Evolutionary conservation across 2,888 invertebrate genomes (phyloP), one percentile per base, ranked within the genome.

Genomic region (Melolontha melolontha): DNA sequence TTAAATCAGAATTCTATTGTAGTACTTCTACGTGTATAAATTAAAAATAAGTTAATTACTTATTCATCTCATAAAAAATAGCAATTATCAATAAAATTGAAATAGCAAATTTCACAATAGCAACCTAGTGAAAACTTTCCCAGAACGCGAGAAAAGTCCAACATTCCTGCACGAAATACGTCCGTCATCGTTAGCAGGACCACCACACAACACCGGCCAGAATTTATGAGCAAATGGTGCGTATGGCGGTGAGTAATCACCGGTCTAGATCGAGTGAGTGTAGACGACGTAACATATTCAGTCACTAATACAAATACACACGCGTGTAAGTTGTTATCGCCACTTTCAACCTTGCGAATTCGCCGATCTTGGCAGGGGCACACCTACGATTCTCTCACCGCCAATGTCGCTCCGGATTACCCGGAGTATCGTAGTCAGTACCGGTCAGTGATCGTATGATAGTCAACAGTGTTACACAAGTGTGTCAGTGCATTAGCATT

Each of bases 371-470:
- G 57, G 57, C 57, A 57, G 52, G 69, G 54, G 65, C 64, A 71
- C 71, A 71, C 71, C 71, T 63, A 71, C 69, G 66, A 39, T 63
- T 17, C 57, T 65, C 62, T 14, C 57, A 57, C 57, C 57, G 67
- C 54, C 68, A 71, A 71, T 71, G 70, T 62, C 64, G 55, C 42
- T 67, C 71, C 67, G 69, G 71, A 71, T 65, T 64, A 34, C 51
- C 71, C 69, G 64, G 67, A 67, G 62, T 67, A 67, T 66, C 62
- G 67, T 69, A 69, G 69, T 71, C 55, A 69, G 67, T 67, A 67
- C 55, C 62, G 69, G 69, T 71, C 71, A 71, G 71, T 67, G 71
- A 64, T 67, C 69, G 71, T 67, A 65, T 59, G 65, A 64, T 71
- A 71, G 63, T 67, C 68, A 67, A 47, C 64, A 67, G 71, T 69